Base-by-base conservation (phyloP, 2,113 vertebrate genomes). In the Cinclus mexicanus region DNA sequence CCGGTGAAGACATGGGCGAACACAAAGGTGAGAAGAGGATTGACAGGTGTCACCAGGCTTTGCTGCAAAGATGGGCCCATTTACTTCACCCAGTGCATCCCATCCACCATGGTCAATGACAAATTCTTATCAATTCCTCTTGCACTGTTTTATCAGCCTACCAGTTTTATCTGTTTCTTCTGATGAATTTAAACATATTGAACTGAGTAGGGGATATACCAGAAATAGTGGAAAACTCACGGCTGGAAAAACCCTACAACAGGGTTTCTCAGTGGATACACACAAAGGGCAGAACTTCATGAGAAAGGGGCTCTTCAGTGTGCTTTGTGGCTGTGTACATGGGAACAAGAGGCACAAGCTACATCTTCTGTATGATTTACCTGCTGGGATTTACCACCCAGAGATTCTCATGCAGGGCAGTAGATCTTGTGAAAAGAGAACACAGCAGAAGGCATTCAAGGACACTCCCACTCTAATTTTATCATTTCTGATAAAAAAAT, bases 371-470 rank as follows among this genome's bases (percentile, higher is more conserved):
- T 44, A 7, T 41, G 64, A 56, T 28, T 37, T 37, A 37, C 35
- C 35, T 64, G 41, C 33, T 71, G 74, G 28, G 33, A 52, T 78
- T 81, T 70, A 37, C 64, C 68, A 78, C 0, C 17, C 26, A 63
- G 52, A 74, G 41, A 11, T 21, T 49, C 47, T 70, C 28, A 59
- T 0, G 0, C 64, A 39, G 56, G 42, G 57, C 2, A 1, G 9
- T 21, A 52, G 39, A 19, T 57, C 59, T 60, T 47, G 9, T 69
- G 83, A 72, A 83, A 50, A 52, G n/a, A 69, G 61, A 87, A 50
- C 18, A 44, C 7, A 41, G 41, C 11, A 39, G 83, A 89, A 90
- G 52, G 28, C 53, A 79, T 49, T n/a, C n/a, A 39, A 86, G n/a
- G 77, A 25, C 2, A 1, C 41, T 81, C 21, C 25, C 1, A 0